A percentile compares a stretch with the other conserved stretches of the same genome.
Evolutionary conservation across 2,797 vertebrate species (phyloP).

Genomic region (Megaceryle alcyon): DNA sequence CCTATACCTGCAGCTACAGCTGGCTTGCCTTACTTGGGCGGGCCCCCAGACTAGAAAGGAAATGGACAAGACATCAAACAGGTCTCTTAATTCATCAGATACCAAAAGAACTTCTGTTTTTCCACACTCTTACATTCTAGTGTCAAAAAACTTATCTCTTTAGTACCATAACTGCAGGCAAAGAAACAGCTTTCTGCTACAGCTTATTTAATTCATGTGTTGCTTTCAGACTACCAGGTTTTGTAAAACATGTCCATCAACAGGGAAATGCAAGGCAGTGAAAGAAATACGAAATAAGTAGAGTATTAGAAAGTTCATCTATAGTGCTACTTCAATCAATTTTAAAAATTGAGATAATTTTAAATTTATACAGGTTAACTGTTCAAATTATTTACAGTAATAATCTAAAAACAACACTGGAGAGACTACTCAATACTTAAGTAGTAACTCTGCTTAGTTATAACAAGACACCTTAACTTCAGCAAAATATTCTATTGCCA

Average conservation of each 20-base stretch:
- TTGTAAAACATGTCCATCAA: not conserved
- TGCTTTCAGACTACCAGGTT: not conserved
- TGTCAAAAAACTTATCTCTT: rapidly evolving
- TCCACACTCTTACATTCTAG: not conserved
- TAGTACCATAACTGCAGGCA: not conserved
- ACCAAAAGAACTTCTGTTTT: not conserved
- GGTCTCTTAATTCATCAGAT: not conserved
- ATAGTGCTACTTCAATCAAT: not conserved
- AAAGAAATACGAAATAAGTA: not conserved
- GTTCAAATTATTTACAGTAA: not conserved
- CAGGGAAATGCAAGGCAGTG: not conserved
- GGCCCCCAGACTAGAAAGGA: slow-evolving; percentile 80
- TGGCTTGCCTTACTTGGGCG: slow-evolving; percentile 89
- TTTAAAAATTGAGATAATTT: not conserved
- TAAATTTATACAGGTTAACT: not conserved
- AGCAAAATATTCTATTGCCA: not conserved
- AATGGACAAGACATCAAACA: not conserved
- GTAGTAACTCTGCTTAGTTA: not conserved
- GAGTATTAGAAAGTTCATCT: not conserved
- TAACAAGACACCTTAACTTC: not conserved
- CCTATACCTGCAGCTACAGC: slow-evolving; percentile 60
- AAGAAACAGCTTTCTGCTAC: not conserved
- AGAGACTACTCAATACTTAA: not conserved
- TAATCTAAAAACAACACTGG: not conserved
- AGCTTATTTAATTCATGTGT: not conserved